phyloP scores from a whole-genome alignment of 2,888 invertebrate genomes.

The Synanthedon formicaeformis region DNA sequence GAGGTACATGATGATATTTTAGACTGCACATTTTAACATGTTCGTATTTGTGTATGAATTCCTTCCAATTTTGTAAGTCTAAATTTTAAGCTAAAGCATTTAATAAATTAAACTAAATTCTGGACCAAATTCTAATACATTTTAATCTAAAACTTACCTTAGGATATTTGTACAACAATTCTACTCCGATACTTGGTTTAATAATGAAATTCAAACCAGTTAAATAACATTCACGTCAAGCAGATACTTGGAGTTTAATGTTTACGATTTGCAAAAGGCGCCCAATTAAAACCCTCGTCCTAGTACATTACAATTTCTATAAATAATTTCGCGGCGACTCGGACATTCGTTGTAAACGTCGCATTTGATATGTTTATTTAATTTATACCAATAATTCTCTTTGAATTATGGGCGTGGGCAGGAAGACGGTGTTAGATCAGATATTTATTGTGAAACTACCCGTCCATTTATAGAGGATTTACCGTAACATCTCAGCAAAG shows the following conservation, averaged over 20 bases:
- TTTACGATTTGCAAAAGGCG: slow-evolving; percentile 1
- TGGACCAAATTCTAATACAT: no score
- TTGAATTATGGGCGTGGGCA: slow-evolving; percentile 61
- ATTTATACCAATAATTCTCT: slow-evolving; percentile 62
- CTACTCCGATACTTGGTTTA: no score
- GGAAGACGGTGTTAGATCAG: slow-evolving; percentile 62
- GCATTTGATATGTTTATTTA: slow-evolving; percentile 62
- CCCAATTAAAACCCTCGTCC: slow-evolving; percentile 30
- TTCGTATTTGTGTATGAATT: no score
- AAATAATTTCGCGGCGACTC: slow-evolving; percentile 49
- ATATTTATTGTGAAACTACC: slow-evolving; percentile 59
- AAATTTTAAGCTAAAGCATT: no score
- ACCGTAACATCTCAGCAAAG: slow-evolving; percentile 22
- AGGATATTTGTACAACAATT: no score
- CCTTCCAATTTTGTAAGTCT: no score
- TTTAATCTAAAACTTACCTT: no score
- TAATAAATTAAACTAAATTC: no score
- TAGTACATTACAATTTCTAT: slow-evolving; percentile 30
- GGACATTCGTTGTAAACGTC: slow-evolving; percentile 52
- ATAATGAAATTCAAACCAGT: no score
- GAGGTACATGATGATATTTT: no score
- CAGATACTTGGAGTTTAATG: neutral
- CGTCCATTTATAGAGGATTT: slow-evolving; percentile 54
- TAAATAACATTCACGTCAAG: neutral
- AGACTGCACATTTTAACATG: no score